A percentile compares a stretch with the other conserved stretches of the same genome.
Evolutionary conservation across 2,797 vertebrate species (phyloP).

Genomic region (Bovichtus variegatus): DNA sequence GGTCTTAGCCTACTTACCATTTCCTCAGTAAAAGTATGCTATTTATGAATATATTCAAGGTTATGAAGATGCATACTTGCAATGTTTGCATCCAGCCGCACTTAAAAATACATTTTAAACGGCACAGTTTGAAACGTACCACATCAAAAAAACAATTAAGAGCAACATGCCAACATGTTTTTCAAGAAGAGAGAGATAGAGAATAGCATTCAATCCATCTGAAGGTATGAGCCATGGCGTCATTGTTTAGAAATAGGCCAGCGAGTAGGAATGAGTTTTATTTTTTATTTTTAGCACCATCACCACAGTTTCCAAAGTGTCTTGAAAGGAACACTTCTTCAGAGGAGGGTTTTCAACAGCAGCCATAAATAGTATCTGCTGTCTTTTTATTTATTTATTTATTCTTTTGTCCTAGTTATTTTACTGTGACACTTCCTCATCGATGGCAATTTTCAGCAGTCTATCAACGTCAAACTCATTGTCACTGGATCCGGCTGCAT

Average conservation of each 20-base stretch:
- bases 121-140: neutral
- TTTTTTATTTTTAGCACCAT: constrained; percentile 53
- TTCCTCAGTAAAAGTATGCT: neutral
- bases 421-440: constrained; percentile 46
- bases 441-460: constrained; percentile 27
- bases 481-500: neutral
- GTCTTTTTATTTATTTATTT: no score
- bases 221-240: constrained; percentile 22
- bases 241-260: constrained; percentile 66
- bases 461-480: neutral
- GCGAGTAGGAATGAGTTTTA: constrained; percentile 38
- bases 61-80: neutral
- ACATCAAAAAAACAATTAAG: neutral
- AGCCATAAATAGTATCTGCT: constrained; percentile 48
- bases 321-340: constrained; percentile 52
- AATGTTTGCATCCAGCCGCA: constrained; percentile 7
- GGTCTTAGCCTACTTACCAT: neutral
- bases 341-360: constrained; percentile 37
- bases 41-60: neutral
- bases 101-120: neutral
- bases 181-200: neutral
- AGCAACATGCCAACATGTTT: neutral
- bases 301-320: constrained; percentile 25
- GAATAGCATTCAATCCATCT: constrained; percentile 26
- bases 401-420: constrained; percentile 50